Percentiles rank a stretch among this genome's conserved stretches.
Evolutionary conservation across 2,797 vertebrate species (phyloP).

Genomic region (Anolis apletophallus): DNA sequence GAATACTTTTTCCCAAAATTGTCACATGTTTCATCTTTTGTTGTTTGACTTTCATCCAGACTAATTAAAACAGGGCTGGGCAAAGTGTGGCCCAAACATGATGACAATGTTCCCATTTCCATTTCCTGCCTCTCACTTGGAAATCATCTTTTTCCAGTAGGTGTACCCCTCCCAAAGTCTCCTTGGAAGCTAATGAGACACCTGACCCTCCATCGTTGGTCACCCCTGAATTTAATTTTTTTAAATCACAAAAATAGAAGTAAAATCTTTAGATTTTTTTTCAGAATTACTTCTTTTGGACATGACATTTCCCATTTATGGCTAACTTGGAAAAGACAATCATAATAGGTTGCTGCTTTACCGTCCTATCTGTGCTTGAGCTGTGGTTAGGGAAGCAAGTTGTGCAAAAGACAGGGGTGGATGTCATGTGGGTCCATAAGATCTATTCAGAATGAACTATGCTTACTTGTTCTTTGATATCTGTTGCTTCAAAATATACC

Average conservation of each 20-base stretch:
- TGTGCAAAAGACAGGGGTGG: background rate
- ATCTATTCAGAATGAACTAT: background rate
- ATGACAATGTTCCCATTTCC: too few species aligned
- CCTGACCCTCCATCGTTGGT: too few species aligned
- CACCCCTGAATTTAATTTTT: too few species aligned
- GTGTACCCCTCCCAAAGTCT: too few species aligned
- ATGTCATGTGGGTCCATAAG: background rate
- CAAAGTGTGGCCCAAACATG: too few species aligned
- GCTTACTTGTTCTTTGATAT: background rate
- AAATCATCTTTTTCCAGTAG: too few species aligned
- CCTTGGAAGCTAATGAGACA: too few species aligned
- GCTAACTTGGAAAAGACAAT: background rate
- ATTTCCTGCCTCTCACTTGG: too few species aligned
- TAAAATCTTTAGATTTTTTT: background rate
- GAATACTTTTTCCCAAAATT: background rate
- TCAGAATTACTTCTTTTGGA: background rate
- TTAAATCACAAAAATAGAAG: background rate
- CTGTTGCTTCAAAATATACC: background rate
- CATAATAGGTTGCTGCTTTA: background rate
- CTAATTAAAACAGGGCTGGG: background rate
- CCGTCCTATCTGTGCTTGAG: background rate
- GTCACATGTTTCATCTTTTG: constrained; percentile 7
- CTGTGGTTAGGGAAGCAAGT: background rate
- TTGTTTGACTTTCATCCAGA: background rate
- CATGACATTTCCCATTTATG: background rate